Evolutionary conservation across 2,797 vertebrate species (phyloP).

Genomic region (Tokudaia tokunoshimensis): DNA sequence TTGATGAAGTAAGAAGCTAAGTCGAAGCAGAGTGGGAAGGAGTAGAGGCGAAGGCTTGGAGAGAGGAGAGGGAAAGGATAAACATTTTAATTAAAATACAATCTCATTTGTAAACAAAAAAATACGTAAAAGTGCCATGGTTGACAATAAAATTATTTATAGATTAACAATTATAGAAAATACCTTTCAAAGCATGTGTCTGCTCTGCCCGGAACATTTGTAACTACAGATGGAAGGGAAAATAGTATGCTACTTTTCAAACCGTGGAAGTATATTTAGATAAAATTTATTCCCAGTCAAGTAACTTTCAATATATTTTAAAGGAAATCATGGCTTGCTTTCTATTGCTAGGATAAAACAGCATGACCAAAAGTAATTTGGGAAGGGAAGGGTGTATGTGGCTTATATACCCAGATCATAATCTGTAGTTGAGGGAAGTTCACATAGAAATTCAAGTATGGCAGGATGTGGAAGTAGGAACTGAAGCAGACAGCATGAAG

Average conservation of each 20-base stretch:
- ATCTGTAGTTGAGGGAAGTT: not conserved
- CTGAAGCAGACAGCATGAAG: not conserved
- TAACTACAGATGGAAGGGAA: not conserved
- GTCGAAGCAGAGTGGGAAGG: not conserved
- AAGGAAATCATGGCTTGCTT: no score
- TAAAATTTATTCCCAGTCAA: not conserved
- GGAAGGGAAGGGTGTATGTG: no score
- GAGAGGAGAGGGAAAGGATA: not conserved
- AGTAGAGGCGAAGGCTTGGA: no score
- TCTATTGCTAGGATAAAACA: not conserved
- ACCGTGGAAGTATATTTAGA: not conserved
- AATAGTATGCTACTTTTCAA: not conserved
- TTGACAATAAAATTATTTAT: not conserved
- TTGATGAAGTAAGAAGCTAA: not conserved
- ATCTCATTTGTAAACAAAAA: not conserved
- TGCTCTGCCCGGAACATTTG: not conserved
- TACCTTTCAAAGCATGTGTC: not conserved
- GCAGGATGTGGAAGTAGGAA: not conserved
- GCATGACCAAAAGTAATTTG: not conserved
- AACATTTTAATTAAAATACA: not conserved
- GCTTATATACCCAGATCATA: no score
- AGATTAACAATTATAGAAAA: not conserved
- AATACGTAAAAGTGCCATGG: no score
- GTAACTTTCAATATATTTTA: slow-evolving; percentile 4
- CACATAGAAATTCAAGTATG: not conserved